Base-by-base conservation (phyloP, 2,888 invertebrate species). In the Melinaea menophilus region DNA sequence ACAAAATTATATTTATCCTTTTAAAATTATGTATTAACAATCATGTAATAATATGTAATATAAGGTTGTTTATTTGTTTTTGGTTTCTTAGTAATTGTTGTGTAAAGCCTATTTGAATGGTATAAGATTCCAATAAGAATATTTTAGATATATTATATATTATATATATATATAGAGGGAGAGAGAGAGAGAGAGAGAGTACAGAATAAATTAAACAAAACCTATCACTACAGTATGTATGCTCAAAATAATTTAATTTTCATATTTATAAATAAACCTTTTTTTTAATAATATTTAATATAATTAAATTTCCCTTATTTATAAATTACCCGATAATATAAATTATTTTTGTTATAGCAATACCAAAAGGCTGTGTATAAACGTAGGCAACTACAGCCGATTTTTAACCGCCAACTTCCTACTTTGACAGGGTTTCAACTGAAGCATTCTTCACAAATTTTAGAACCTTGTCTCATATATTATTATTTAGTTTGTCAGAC, bases 301-400 rank as follows among this genome's bases (percentile, higher is more conserved):
- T 47, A 7, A 5, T 7, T n/a, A 31, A 31, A 11, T 31, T 13
- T 4, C 5, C 2, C 22, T 4, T 22, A 51, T 11, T 22, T 22
- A 51, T 31, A 31, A 51, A n/a, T 2, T 51, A 51, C 51, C 51
- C 22, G 11, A 31, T 31, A 31, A 31, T 5, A 51, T 22, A 9
- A 7, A 31, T 51, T 9, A 11, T 51, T 31, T 51, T 71, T 69
- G 71, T 75, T 70, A 70, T 76, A 80, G 87, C 83, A 88, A 87
- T 82, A 85, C 83, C 65, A 72, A 72, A 86, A 88, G 86, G 82
- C 86, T 86, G 79, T 80, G 81, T 81, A 79, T 81, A 81, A 84
- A 82, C 80, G 79, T 79, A 80, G 79, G 79, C 75, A 75, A 77
- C 73, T 79, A 74, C 71, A 75, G 73, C 81, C 77, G 79, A 81